These are phyloP conservation scores for Iselma pallidipennis DNA, from an alignment of 2,888 invertebrate species.

Conservation along the genomic window DNA sequence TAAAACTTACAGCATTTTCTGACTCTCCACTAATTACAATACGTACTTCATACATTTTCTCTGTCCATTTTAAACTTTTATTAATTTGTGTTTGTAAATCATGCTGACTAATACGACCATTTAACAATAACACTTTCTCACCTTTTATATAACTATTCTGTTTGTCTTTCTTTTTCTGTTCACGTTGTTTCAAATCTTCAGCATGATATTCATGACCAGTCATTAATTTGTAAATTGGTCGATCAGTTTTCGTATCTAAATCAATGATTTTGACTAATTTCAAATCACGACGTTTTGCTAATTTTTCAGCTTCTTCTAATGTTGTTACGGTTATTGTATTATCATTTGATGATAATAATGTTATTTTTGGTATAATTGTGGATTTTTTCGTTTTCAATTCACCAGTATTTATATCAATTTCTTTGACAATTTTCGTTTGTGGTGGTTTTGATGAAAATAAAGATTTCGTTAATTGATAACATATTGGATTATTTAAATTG, in stretches of 20 bases:
- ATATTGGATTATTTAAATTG: neutral
- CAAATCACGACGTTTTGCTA: constrained; percentile 69
- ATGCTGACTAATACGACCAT: constrained; percentile 66
- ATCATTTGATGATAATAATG: constrained; percentile 61
- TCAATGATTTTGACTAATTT: constrained; percentile 72
- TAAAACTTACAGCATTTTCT: constrained; percentile 51
- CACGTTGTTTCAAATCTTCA: constrained; percentile 63
- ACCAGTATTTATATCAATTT: constrained; percentile 21
- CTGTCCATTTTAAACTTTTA: constrained; percentile 68
- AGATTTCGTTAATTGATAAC: neutral
- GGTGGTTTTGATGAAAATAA: constrained; percentile 20
- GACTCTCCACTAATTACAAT: constrained; percentile 60
- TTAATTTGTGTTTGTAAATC: constrained; percentile 68
- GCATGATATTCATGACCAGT: constrained; percentile 67
- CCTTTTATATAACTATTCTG: constrained; percentile 58
- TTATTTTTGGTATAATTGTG: constrained; percentile 63
- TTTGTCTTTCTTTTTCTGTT: constrained; percentile 57
- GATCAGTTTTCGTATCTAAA: constrained; percentile 67
- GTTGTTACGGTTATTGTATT: constrained; percentile 64
- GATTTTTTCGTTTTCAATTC: constrained; percentile 44
- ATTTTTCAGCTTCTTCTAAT: constrained; percentile 69
- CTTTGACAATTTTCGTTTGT: constrained; percentile 10
- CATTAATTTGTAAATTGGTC: constrained; percentile 72
- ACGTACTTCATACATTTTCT: constrained; percentile 68
- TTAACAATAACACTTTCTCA: constrained; percentile 67